Evolutionary conservation across 2,888 invertebrate species (phyloP).

Genomic region (Trissolcus japonicus): DNA sequence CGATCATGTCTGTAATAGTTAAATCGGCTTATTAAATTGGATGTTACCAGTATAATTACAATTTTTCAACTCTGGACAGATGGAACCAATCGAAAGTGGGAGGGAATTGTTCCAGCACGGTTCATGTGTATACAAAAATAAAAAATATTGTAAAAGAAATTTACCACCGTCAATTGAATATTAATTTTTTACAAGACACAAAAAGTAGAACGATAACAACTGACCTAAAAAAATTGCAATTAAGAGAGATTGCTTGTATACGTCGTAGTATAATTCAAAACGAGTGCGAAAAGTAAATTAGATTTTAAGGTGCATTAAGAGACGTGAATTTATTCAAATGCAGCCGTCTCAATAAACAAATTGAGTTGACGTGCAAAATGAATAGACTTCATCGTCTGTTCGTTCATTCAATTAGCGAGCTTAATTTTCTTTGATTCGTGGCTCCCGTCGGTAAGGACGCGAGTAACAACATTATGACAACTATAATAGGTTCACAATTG

Average conservation of each 20-base stretch:
- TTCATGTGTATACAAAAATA: too few species aligned
- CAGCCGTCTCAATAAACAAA: constrained; percentile 33
- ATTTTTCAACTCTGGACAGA: constrained; percentile 27
- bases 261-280: not conserved
- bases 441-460: constrained; percentile 18
- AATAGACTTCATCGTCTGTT: constrained; percentile 34
- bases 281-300: constrained; percentile 9
- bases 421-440: constrained; percentile 44
- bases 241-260: not conserved
- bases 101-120: too few species aligned
- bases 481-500: constrained; percentile 30
- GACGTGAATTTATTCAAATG: constrained; percentile 20
- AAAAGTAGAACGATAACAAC: too few species aligned
- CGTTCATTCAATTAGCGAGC: constrained; percentile 36
- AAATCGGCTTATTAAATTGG: constrained; percentile 28
- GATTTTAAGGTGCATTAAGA: constrained; percentile 10
- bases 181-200: too few species aligned
- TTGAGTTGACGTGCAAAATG: constrained; percentile 29
- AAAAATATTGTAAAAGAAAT: too few species aligned
- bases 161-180: too few species aligned
- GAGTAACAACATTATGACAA: constrained; percentile 48
- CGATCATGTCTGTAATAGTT: not conserved
- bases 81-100: not conserved
- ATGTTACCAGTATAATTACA: constrained; percentile 12
- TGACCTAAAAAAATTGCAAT: too few species aligned